Evolutionary conservation across 2,888 invertebrate genomes (phyloP).

Genomic region (Xestobium rufovillosum): DNA sequence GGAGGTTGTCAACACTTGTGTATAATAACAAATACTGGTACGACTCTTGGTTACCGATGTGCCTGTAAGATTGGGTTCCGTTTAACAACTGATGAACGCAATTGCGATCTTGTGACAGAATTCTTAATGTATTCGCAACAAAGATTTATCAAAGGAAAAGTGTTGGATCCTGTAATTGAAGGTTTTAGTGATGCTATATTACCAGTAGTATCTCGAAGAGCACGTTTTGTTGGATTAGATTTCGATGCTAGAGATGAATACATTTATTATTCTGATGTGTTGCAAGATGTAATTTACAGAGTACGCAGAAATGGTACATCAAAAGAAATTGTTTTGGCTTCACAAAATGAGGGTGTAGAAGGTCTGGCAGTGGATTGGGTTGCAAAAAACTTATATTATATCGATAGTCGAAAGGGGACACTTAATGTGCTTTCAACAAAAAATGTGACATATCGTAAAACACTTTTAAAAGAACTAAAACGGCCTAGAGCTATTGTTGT

Average conservation of each 20-base stretch:
- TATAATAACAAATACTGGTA: slow-evolving; percentile 66
- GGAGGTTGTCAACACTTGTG: slow-evolving; percentile 93
- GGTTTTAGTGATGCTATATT: slow-evolving; percentile 93
- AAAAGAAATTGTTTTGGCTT: slow-evolving; percentile 84
- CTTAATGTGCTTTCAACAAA: slow-evolving; percentile 85
- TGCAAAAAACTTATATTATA: slow-evolving; percentile 90
- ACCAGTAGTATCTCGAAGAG: slow-evolving; percentile 85
- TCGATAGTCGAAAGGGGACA: slow-evolving; percentile 89
- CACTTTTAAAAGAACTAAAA: slow-evolving; percentile 78
- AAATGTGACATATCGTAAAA: slow-evolving; percentile 76
- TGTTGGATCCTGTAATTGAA: slow-evolving; percentile 78
- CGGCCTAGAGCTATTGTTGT: slow-evolving; percentile 94
- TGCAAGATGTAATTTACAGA: slow-evolving; percentile 88
- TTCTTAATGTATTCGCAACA: slow-evolving; percentile 95
- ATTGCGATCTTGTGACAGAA: slow-evolving; percentile 75
- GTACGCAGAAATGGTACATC: slow-evolving; percentile 73
- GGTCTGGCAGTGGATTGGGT: slow-evolving; percentile 95
- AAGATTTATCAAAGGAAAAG: slow-evolving; percentile 88
- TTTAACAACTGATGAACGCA: slow-evolving; percentile 63
- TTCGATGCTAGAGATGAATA: slow-evolving; percentile 85
- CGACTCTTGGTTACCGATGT: slow-evolving; percentile 82
- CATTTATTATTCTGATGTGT: slow-evolving; percentile 95
- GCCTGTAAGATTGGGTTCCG: slow-evolving; percentile 86
- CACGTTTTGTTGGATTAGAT: slow-evolving; percentile 91
- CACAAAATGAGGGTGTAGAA: slow-evolving; percentile 95